A percentile compares a stretch with the other conserved stretches of the same genome.
Conservation (phyloP, 2,888 invertebrate species). For the Trachelus troglodyta region DNA sequence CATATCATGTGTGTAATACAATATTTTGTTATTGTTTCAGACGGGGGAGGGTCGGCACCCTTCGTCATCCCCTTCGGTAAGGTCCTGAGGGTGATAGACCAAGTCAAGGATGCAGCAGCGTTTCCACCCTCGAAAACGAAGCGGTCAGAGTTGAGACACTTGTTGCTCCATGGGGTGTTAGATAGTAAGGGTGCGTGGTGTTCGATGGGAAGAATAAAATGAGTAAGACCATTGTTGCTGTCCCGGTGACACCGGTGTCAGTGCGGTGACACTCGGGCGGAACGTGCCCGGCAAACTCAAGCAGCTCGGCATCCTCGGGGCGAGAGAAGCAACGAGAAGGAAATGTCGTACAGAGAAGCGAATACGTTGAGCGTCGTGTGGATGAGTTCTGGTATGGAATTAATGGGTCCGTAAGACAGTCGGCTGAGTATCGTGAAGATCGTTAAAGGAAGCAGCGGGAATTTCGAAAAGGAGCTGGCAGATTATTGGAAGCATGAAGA, state of each 20-base stretch:
- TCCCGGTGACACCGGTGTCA: conserved; percentile 25
- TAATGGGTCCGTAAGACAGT: neutral
- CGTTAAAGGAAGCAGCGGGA: neutral
- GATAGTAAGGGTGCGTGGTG: neutral
- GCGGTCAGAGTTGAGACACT: conserved; percentile 36
- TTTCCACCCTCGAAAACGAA: conserved; percentile 35
- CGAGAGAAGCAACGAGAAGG: neutral
- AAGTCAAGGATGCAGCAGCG: neutral
- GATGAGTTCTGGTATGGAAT: neutral
- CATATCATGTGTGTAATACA: neutral
- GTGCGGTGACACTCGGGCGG: neutral
- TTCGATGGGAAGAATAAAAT: conserved; percentile 20
- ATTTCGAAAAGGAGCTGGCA: neutral
- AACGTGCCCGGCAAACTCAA: neutral
- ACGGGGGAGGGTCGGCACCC: neutral
- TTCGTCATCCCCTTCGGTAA: neutral
- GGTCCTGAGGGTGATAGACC: neutral
- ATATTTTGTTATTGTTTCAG: neutral
- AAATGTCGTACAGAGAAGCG: neutral
- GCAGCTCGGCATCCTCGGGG: neutral
- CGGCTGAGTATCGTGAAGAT: neutral
- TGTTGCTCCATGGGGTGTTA: conserved; percentile 35
- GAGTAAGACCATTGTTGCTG: conserved; percentile 14
- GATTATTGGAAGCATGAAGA: neutral
- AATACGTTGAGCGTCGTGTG: neutral